A percentile compares a stretch with the other conserved stretches of the same genome.
Evolutionary conservation across 2,888 invertebrate genomes (phyloP).

Genomic region (Dicyrtoma fusca): DNA sequence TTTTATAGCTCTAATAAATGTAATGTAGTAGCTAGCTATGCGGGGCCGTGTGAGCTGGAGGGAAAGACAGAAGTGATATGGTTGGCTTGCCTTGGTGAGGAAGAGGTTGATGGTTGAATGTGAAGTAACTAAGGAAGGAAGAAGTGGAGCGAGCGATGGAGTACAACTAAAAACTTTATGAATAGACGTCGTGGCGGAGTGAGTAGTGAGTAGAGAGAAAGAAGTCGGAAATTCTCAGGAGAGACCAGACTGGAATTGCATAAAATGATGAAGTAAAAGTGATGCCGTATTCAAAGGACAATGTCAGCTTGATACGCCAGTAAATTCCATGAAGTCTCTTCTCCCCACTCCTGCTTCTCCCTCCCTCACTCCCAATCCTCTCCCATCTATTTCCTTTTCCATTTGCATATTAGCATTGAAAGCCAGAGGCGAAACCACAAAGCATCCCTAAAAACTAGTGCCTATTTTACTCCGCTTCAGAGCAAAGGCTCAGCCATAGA

Average conservation of each 20-base stretch:
- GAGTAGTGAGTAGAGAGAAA: slow-evolving; percentile 14
- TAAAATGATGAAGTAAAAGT: slow-evolving; percentile 20
- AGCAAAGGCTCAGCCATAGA: too few species aligned
- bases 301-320: background rate
- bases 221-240: slow-evolving; percentile 11
- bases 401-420: slow-evolving; percentile 23
- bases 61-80: background rate
- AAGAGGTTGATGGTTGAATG: background rate
- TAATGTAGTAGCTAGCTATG: too few species aligned
- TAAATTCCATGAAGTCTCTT: slow-evolving; percentile 10
- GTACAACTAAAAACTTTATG: background rate
- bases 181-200: background rate
- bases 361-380: slow-evolving; percentile 2
- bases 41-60: too few species aligned
- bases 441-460: slow-evolving; percentile 18
- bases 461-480: background rate
- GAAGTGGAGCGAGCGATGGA: background rate
- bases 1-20: too few species aligned
- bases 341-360: slow-evolving; percentile 2
- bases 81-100: background rate
- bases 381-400: slow-evolving; percentile 17
- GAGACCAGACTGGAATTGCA: slow-evolving; percentile 19
- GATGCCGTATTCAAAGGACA: slow-evolving; percentile 10
- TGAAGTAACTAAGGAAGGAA: background rate
- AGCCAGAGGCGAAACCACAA: slow-evolving; percentile 8